Evolutionary conservation across 2,797 vertebrate genomes (phyloP).

Genomic region (Phalanger gymnotis): DNA sequence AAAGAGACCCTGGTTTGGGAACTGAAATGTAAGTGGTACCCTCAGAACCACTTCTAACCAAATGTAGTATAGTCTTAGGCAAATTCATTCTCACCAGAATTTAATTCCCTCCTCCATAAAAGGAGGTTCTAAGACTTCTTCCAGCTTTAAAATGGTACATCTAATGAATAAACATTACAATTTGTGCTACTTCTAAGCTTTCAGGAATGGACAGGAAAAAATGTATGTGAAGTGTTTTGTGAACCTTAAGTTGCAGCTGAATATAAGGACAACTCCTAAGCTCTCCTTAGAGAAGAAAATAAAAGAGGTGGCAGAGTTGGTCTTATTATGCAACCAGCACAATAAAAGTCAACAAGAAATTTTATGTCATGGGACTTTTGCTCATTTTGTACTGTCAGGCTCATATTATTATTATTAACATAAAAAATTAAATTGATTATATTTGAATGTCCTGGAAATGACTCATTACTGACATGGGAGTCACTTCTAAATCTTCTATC

Average conservation of each 20-base stretch:
- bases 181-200: neutral
- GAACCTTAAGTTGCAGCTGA: neutral
- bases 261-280: neutral
- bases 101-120: neutral
- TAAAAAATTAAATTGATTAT: neutral
- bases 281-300: neutral
- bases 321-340: neutral
- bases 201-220: neutral
- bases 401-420: neutral
- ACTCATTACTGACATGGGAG: neutral
- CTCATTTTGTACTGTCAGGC: neutral
- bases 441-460: neutral
- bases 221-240: neutral
- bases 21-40: neutral
- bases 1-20: neutral
- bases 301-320: neutral
- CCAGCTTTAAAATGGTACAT: neutral
- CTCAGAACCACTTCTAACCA: neutral
- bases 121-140: neutral
- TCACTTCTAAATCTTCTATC: neutral
- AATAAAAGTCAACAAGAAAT: neutral
- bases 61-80: neutral
- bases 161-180: neutral
- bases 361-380: neutral
- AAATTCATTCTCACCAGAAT: neutral